These are phyloP conservation scores for Oceanodroma leucorhoa DNA, from an alignment of 2,797 vertebrate genomes.

Conservation along the genomic window DNA sequence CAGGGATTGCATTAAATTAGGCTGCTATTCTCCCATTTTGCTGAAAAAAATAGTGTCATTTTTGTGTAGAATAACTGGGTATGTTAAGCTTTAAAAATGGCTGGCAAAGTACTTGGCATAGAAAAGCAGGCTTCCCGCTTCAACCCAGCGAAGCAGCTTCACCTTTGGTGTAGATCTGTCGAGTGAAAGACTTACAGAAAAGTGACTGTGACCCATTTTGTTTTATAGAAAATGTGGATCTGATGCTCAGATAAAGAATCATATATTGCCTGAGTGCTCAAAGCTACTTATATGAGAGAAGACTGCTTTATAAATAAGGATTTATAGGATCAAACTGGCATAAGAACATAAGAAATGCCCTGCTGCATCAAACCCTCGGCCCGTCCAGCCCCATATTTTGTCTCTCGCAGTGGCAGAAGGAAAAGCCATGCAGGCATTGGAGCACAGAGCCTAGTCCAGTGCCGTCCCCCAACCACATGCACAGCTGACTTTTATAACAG, in stretches of 20 bases:
- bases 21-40: neutral
- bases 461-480: accelerated
- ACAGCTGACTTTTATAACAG: neutral
- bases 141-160: neutral
- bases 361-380: accelerated
- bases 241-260: neutral
- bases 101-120: neutral
- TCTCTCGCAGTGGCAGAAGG: neutral
- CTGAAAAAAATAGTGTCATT: neutral
- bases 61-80: neutral
- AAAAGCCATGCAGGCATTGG: neutral
- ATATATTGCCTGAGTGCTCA: neutral
- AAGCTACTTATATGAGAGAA: constrained; percentile 22
- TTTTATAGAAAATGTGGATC: neutral
- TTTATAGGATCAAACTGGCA: neutral
- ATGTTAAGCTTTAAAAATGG: neutral
- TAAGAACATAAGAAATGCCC: neutral
- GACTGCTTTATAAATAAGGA: constrained; percentile 26
- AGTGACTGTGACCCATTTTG: constrained; percentile 15
- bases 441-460: neutral
- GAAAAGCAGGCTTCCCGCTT: neutral
- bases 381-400: accelerated
- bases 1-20: neutral
- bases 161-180: neutral
- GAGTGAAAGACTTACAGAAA: neutral